Evolutionary conservation across 2,113 vertebrate genomes (phyloP).

Genomic region (Onychostruthus taczanowskii): DNA sequence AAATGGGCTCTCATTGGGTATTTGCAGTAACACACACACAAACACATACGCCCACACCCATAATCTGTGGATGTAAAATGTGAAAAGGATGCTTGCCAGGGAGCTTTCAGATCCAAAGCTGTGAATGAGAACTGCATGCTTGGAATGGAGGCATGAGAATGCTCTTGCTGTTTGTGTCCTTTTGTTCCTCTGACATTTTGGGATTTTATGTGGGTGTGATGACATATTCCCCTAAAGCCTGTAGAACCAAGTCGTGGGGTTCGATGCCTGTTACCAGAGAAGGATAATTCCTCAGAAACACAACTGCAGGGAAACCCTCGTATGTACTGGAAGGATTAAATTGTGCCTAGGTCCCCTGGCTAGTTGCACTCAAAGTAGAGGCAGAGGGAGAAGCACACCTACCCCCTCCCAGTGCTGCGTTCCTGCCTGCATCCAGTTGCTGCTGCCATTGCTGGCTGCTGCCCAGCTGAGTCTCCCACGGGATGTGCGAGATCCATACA

Average conservation of each 20-base stretch:
- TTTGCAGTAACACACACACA: not conserved
- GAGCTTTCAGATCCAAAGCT: slow-evolving; percentile 37
- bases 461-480: not conserved
- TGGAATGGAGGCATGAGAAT: slow-evolving; percentile 40
- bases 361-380: not conserved
- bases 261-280: not conserved
- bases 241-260: not conserved
- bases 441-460: not conserved
- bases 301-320: rapidly evolving
- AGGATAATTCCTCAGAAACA: not conserved
- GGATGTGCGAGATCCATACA: rapidly evolving
- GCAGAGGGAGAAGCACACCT: not conserved
- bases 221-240: not conserved
- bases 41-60: not conserved
- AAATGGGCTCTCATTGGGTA: not conserved
- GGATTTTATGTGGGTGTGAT: slow-evolving; percentile 54
- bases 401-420: not conserved
- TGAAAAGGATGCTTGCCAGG: slow-evolving; percentile 31
- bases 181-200: slow-evolving; percentile 52
- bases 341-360: not conserved
- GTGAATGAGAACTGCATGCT: slow-evolving; percentile 33
- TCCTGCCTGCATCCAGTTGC: not conserved
- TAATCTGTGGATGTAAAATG: slow-evolving; percentile 41
- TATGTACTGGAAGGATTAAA: not conserved
- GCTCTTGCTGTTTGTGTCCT: slow-evolving; percentile 19